phyloP scores from a whole-genome alignment of 1,140 invertebrate genomes.

The Varroa destructor region DNA sequence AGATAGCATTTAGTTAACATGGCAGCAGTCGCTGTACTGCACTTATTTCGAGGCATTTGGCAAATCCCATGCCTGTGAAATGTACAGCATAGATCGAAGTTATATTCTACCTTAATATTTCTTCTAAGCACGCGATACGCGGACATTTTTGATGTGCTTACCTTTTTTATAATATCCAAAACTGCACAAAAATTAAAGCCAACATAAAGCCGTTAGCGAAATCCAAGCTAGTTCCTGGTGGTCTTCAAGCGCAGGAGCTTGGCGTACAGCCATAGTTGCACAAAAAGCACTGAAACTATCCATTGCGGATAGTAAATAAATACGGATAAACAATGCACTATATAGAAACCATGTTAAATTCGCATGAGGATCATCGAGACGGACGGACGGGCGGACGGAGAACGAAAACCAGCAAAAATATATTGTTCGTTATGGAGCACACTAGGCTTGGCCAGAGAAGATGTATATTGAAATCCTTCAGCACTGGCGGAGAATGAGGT shows the following conservation, averaged over 20 bases:
- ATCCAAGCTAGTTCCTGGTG: background rate
- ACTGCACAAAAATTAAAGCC: background rate
- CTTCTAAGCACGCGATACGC: too few species aligned
- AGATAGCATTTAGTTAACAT: too few species aligned
- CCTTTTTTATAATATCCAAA: background rate
- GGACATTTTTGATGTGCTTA: background rate
- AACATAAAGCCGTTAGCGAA: background rate
- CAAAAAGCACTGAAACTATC: background rate
- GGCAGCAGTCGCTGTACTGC: too few species aligned
- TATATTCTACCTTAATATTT: too few species aligned
- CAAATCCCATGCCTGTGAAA: too few species aligned
- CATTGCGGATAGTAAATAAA: background rate
- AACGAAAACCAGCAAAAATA: background rate
- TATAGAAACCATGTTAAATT: background rate
- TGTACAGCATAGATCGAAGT: too few species aligned
- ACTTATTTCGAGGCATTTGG: too few species aligned
- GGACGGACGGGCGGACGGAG: background rate
- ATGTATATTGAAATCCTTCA: background rate
- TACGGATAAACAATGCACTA: background rate
- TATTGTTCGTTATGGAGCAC: conserved; percentile 1
- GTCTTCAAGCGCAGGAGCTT: background rate
- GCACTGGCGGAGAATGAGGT: background rate
- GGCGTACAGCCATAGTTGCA: background rate
- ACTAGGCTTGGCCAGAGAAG: conserved; percentile 14
- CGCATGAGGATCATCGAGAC: conserved; percentile 21